These are phyloP conservation scores for Nanorana parkeri DNA, from an alignment of 2,113 vertebrate genomes.

Conservation along the genomic window DNA sequence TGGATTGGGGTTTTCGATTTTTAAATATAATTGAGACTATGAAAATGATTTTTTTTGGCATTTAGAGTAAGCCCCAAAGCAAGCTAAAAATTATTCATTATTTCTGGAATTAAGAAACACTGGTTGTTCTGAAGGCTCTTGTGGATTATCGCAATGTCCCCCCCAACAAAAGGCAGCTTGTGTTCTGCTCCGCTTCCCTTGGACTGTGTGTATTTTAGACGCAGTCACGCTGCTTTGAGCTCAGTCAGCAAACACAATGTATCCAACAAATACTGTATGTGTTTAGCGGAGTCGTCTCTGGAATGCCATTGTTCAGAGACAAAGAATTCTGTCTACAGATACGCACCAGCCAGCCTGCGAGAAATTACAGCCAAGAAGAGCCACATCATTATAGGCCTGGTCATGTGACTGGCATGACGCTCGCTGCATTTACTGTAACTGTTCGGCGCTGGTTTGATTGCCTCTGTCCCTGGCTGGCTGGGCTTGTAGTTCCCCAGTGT, in stretches of 20 bases:
- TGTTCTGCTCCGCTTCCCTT: neutral
- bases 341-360: slow-evolving; percentile 4
- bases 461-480: no score
- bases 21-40: no score
- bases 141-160: no score
- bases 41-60: neutral
- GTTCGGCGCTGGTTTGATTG: no score
- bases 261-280: slow-evolving; percentile 25
- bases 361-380: neutral
- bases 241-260: slow-evolving; percentile 31
- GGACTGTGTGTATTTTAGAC: neutral
- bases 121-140: no score
- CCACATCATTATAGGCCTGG: neutral
- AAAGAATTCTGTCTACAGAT: slow-evolving; percentile 38
- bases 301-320: slow-evolving; percentile 48
- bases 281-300: slow-evolving; percentile 28
- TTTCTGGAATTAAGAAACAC: no score
- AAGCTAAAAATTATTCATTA: no score
- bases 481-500: no score
- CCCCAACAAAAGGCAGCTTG: neutral
- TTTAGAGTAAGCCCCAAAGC: neutral
- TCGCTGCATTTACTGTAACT: no score
- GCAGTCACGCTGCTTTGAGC: slow-evolving; percentile 20
- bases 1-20: no score
- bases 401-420: neutral